These are phyloP conservation scores for Riparia riparia DNA, from an alignment of 2,113 vertebrate genomes.

Conservation along the genomic window DNA sequence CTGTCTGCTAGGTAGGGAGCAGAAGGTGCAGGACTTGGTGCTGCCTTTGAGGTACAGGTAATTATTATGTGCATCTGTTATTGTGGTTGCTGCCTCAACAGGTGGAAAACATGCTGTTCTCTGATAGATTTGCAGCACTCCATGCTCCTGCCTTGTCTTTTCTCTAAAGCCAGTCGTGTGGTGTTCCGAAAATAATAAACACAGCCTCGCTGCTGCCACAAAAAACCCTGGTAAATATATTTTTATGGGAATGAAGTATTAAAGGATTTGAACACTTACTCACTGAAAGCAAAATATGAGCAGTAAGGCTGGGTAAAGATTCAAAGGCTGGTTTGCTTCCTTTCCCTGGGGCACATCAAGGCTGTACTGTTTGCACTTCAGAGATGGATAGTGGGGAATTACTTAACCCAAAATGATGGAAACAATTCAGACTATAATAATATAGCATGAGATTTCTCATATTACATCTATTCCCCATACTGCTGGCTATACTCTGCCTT, in stretches of 20 bases:
- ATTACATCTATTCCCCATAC: slow-evolving; percentile 59
- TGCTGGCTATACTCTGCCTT: slow-evolving; percentile 33
- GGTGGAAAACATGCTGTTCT: slow-evolving; percentile 65
- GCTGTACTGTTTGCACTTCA: slow-evolving; percentile 53
- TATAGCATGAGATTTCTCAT: slow-evolving; percentile 55
- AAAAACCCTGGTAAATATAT: slow-evolving; percentile 60
- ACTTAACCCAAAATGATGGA: slow-evolving; percentile 67
- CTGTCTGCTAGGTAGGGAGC: slow-evolving; percentile 50
- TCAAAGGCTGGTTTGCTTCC: slow-evolving; percentile 61
- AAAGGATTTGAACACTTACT: slow-evolving; percentile 70
- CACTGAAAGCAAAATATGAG: slow-evolving; percentile 67
- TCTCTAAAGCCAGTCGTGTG: background rate
- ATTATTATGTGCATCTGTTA: slow-evolving; percentile 69
- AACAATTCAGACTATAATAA: slow-evolving; percentile 65
- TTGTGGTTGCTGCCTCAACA: slow-evolving; percentile 47
- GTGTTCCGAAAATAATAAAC: slow-evolving; percentile 66
- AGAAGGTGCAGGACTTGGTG: slow-evolving; percentile 47
- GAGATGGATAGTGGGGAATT: slow-evolving; percentile 65
- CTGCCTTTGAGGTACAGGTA: slow-evolving; percentile 59
- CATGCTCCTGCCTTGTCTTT: slow-evolving; percentile 38
- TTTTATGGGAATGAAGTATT: slow-evolving; percentile 69
- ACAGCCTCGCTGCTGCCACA: slow-evolving; percentile 50
- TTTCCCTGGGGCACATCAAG: slow-evolving; percentile 53
- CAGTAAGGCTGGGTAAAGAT: slow-evolving; percentile 67
- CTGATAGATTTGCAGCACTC: slow-evolving; percentile 43